Evolutionary conservation across 2,113 vertebrate species (phyloP), one percentile per base, ranked within the genome.

Genomic region (Planiliza haematocheilus): DNA sequence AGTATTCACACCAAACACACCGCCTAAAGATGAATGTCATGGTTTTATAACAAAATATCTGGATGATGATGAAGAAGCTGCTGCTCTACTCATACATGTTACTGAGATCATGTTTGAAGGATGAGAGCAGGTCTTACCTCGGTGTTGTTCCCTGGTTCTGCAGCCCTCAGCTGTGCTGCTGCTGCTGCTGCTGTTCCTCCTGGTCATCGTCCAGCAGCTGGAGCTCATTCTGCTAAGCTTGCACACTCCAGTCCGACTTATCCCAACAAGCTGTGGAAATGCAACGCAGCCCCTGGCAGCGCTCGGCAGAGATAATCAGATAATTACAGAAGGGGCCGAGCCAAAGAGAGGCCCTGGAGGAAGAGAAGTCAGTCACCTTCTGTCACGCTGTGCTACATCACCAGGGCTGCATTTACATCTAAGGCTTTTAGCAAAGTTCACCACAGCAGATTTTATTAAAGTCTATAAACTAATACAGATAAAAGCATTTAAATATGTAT

Each of bases 271-370:
- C 38, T 20, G 71, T 63, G 75, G 75, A 80, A 76, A 70, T 73
- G 86, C 86, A 83, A 57, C 36, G 73, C 70, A 86, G 83, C 67
- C 60, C 4, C 79, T 86, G 84, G 84, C 84, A 88, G 61, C 59
- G 36, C 38, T 65, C 52, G 10, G 67, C 62, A 60, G 64, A 3
- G 56, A 86, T 77, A 87, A 87, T 88, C 84, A 82, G 76, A 71
- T 87, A 84, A 90, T 88, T 78, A 76, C 55, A 21, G 17, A 12
- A 20, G 37, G 24, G 50, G 16, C 46, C 0, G 80, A 85, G 88
- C 86, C 88, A 87, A 80, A 79, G 77, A 78, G 69, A 12, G 49
- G 70, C 34, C 56, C 39, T 1, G 8, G 56, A 43, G 60, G 45
- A 45, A 38, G 37, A 55, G 36, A 16, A 7, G 70, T 21, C 70